Base-by-base conservation (phyloP, 1,140 invertebrate genomes). In the Drosophila persimilis region DNA sequence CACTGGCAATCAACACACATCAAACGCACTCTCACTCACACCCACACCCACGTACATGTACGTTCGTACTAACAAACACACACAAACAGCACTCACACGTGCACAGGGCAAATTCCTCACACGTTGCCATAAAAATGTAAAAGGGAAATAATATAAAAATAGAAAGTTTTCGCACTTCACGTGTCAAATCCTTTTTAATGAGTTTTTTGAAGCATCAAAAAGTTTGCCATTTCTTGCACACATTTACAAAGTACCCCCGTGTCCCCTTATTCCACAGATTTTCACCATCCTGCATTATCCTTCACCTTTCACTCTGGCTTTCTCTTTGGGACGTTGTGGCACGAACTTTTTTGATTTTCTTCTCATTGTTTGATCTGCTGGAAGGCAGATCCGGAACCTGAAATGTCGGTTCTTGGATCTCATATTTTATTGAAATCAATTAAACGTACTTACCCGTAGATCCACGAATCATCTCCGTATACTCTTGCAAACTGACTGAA, bases 161-260 rank as follows among this genome's bases (percentile, higher is more conserved):
- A 88, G 77, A 83, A 83, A 89, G 63, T 88, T 90, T 88, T 90
- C 70, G 72, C 86, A 90, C 78, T 90, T 90, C 88, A 90, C 88
- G 83, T 90, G 88, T 90, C 88, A 90, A 90, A 90, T 90, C 88
- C 88, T 88, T 90, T 90, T 90, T 90, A 90, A 90, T 90, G 88
- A 90, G 88, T 90, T 90, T 90, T 90, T 80, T 66, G 77, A 79
- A 78, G 88, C 88, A 90, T 90, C 88, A 90, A 76, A 85, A 90
- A 90, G 77, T 88, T 88, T 89, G 84, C 84, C 72, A 83, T 86
- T 86, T 88, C 83, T 86, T 88, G 70, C 72, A 88, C 74, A 83
- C 66, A 76, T 81, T 81, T 52, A 57, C 63, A 44, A 70, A 70
- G 66, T 70, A 15, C 17, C 29, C 20, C 17, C 22, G 2, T 15